phyloP scores from a whole-genome alignment of 2,797 vertebrate species.

The Peromyscus eremicus region DNA sequence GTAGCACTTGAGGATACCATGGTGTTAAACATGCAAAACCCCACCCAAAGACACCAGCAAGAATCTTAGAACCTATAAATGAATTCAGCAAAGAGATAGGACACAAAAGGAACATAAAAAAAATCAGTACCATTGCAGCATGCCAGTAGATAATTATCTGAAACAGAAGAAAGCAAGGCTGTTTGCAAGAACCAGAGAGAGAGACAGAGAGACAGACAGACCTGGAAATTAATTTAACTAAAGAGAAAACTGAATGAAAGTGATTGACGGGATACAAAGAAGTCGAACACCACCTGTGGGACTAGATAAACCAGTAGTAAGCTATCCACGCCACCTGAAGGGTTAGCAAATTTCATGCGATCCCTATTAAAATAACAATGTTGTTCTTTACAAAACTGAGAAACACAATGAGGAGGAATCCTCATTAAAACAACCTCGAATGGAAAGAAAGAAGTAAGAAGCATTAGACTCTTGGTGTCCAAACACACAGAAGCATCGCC shows the following conservation, averaged over 20 bases:
- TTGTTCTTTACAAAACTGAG: not conserved
- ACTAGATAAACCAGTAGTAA: not conserved
- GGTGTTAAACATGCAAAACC: not conserved
- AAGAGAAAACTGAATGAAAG: not conserved
- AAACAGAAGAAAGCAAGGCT: not conserved
- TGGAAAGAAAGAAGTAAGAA: not conserved
- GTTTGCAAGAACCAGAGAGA: not conserved
- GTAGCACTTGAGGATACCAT: not conserved
- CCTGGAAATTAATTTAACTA: not conserved
- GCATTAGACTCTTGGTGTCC: no score
- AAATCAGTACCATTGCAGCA: not conserved
- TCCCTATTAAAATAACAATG: not conserved
- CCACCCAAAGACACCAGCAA: not conserved
- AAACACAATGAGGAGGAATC: not conserved
- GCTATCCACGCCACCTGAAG: not conserved
- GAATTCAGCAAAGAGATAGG: not conserved
- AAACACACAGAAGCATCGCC: not conserved
- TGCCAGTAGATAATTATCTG: not conserved
- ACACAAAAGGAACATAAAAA: not conserved
- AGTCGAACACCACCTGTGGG: no score
- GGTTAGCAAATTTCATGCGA: not conserved
- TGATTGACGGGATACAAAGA: not conserved
- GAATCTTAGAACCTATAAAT: not conserved
- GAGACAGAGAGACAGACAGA: not conserved
- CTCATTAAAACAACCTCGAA: not conserved